A percentile compares a stretch with the other conserved stretches of the same genome.
phyloP scores from a whole-genome alignment of 2,113 vertebrate species.

The Oncorhynchus tshawytscha region DNA sequence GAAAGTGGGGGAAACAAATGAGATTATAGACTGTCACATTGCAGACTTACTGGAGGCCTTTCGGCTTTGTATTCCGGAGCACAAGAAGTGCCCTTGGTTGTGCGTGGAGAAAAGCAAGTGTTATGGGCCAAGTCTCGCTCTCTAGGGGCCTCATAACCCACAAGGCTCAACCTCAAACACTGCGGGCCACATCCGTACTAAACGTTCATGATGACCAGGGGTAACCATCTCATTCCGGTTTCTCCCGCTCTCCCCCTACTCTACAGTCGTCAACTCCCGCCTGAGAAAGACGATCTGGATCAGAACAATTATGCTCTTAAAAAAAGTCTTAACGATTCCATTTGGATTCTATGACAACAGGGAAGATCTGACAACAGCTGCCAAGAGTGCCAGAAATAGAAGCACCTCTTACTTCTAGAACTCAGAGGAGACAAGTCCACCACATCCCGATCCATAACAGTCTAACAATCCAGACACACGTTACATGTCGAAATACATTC shows the following conservation, averaged over 20 bases:
- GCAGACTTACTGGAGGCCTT: conserved; percentile 35
- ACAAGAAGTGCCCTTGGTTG: conserved; percentile 16
- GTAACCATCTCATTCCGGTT: neutral
- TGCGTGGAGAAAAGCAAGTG: conserved; percentile 25
- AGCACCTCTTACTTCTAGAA: conserved; percentile 29
- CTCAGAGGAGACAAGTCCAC: conserved; percentile 33
- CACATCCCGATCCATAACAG: conserved; percentile 55
- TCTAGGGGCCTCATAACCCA: conserved; percentile 3
- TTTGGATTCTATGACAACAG: too few species aligned
- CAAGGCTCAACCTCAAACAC: conserved; percentile 6
- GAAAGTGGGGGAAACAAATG: conserved; percentile 28
- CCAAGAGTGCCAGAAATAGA: conserved; percentile 18
- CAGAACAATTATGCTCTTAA: neutral
- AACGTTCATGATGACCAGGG: neutral
- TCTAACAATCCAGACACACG: conserved; percentile 60
- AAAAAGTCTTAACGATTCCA: neutral
- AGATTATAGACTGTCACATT: conserved; percentile 50
- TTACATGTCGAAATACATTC: conserved; percentile 46
- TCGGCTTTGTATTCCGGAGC: conserved; percentile 31
- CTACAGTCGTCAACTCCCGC: neutral
- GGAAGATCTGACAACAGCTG: neutral
- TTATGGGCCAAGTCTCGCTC: conserved; percentile 17
- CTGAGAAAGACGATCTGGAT: too few species aligned
- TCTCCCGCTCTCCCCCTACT: neutral
- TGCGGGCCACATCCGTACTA: neutral